Percentiles rank a stretch among this genome's conserved stretches.
These are phyloP conservation scores for Proteles cristata DNA, from an alignment of 2,113 vertebrate genomes.

Conservation along the genomic window DNA sequence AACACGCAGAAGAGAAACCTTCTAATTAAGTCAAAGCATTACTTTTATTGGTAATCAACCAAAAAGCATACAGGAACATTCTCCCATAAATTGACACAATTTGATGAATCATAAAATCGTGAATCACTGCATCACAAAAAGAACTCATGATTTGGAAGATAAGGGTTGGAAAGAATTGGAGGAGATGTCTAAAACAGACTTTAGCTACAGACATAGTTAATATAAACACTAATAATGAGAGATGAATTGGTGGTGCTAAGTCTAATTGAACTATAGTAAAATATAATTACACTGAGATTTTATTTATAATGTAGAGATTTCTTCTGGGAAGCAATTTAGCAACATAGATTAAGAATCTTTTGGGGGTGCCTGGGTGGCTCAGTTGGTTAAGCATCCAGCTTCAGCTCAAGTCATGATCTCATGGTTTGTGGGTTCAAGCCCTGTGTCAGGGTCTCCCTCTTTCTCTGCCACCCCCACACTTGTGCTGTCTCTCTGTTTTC, in stretches of 20 bases:
- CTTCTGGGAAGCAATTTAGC: constrained; percentile 44
- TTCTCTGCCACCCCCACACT: too few relatives aligned
- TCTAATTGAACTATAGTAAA: neutral
- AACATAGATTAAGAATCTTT: neutral
- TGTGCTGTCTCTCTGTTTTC: too few relatives aligned
- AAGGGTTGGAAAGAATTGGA: neutral
- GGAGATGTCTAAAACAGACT: neutral
- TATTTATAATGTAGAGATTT: neutral
- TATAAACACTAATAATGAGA: constrained; percentile 34
- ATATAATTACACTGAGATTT: constrained; percentile 35
- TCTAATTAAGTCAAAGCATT: constrained; percentile 56
- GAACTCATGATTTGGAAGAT: constrained; percentile 37
- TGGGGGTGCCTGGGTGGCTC: neutral
- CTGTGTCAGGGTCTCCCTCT: neutral
- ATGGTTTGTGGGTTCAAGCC: neutral
- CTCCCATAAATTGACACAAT: constrained; percentile 52
- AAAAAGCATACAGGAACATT: constrained; percentile 49
- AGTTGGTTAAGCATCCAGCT: neutral
- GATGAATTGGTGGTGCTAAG: constrained; percentile 27
- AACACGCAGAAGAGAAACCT: constrained; percentile 36
- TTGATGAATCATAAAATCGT: constrained; percentile 64
- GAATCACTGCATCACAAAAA: constrained; percentile 64
- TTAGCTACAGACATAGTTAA: constrained; percentile 17
- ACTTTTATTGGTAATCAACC: constrained; percentile 39
- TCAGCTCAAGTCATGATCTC: neutral